These are phyloP conservation scores for Microctonus aethiopoides DNA, from an alignment of 2,888 invertebrate genomes.

Conservation along the genomic window DNA sequence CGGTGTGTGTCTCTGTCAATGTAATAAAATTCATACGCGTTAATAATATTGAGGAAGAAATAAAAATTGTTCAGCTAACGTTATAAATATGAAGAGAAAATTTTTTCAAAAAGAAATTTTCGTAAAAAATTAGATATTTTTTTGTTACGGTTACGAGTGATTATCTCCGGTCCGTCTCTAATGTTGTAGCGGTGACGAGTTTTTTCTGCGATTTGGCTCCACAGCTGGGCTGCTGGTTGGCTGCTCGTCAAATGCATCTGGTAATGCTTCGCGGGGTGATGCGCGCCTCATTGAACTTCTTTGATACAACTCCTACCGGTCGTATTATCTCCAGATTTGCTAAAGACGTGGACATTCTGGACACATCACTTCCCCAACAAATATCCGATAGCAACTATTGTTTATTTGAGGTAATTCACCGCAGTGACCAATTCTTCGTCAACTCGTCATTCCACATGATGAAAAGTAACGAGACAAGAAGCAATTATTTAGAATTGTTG, in stretches of 20 bases:
- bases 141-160: conserved; percentile 44
- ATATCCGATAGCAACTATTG: conserved; percentile 78
- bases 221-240: conserved; percentile 76
- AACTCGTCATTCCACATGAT: no score
- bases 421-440: conserved; percentile 9
- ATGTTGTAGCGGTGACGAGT: conserved; percentile 77
- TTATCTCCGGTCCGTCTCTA: conserved; percentile 55
- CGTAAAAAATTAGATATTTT: conserved; percentile 26
- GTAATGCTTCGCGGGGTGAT: conserved; percentile 66
- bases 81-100: neutral
- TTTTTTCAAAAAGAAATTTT: neutral
- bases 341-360: conserved; percentile 81
- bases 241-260: conserved; percentile 71
- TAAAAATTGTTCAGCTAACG: no score
- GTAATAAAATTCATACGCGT: neutral
- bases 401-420: conserved; percentile 76
- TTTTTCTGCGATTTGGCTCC: conserved; percentile 77
- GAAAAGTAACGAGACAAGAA: neutral
- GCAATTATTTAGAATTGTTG: neutral
- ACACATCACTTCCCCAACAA: conserved; percentile 76
- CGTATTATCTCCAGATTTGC: conserved; percentile 75
- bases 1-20: neutral
- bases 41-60: neutral
- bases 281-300: conserved; percentile 69
- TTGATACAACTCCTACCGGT: conserved; percentile 69